These are phyloP conservation scores for Hybognathus amarus DNA, from an alignment of 2,797 vertebrate species.

Conservation along the genomic window DNA sequence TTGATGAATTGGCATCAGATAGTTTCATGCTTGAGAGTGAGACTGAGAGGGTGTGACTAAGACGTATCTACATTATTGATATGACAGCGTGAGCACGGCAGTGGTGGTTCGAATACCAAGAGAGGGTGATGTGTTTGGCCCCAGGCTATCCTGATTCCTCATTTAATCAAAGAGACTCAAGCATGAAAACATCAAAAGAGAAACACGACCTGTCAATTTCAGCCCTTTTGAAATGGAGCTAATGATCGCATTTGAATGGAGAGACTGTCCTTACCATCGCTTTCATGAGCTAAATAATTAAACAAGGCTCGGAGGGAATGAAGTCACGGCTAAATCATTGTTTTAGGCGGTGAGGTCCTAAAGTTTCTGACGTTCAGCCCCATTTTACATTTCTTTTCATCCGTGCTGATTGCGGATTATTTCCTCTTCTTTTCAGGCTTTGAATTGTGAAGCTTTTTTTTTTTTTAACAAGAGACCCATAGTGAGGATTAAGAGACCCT, in stretches of 20 bases:
- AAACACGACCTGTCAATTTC: constrained; percentile 66
- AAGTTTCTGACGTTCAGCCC: constrained; percentile 54
- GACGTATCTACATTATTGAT: constrained; percentile 53
- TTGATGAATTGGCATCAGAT: constrained; percentile 25
- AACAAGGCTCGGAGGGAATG: constrained; percentile 61
- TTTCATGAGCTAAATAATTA: constrained; percentile 71
- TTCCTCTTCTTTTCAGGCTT: constrained; percentile 67
- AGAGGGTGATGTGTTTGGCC: constrained; percentile 31
- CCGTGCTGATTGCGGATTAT: constrained; percentile 41
- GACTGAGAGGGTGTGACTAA: constrained; percentile 6
- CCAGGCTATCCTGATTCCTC: constrained; percentile 39
- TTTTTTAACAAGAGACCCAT: constrained; percentile 71
- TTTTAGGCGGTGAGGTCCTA: constrained; percentile 40
- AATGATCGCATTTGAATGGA: constrained; percentile 61
- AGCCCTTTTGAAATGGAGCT: constrained; percentile 56
- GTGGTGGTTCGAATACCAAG: constrained; percentile 53
- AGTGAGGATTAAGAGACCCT: constrained; percentile 75
- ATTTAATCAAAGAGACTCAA: constrained; percentile 63
- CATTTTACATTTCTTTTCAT: constrained; percentile 68
- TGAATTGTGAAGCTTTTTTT: constrained; percentile 68
- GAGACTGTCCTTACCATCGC: constrained; percentile 58
- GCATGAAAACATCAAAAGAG: constrained; percentile 64
- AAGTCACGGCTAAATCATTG: constrained; percentile 54
- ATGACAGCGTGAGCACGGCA: constrained; percentile 51
- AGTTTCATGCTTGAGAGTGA: constrained; percentile 4